Evolutionary conservation across 2,797 vertebrate genomes (phyloP), one percentile per base, ranked within the genome.

Genomic region (Crocodylus rhombifer): DNA sequence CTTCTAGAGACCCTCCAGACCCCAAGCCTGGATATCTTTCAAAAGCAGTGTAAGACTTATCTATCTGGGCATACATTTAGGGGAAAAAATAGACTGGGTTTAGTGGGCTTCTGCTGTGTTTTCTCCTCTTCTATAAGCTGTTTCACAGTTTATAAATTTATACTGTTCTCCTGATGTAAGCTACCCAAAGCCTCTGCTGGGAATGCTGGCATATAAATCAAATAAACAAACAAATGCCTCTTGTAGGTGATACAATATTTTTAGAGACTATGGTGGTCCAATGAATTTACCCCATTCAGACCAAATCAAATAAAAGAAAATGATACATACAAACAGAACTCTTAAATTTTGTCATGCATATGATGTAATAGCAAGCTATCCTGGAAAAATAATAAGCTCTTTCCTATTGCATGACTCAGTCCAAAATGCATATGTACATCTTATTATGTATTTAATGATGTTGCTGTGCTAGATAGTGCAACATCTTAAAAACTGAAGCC

Each of bases 381-480:
- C 71, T 69, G 42, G 42, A 51, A 80, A 80, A 77, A 79, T 28
- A 84, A 83, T 26, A 51, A 58, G 64, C 26, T 18, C 74, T 80
- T 67, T 21, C 71, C 63, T 75, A 75, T 64, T 90, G 89, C 13
- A 94, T 77, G 1, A 86, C 85, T 95, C 89, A 90, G 90, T 94
- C 74, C 86, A 92, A 91, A 88, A 92, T 78, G 74, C 56, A 16
- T 60, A 9, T n/a, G 60, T 51, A 82, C 77, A 86, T 91, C 81
- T 84, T 88, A 90, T 65, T 90, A 77, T 74, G 84, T 90, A 95
- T 93, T 88, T 86, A 94, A 79, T 82, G 84, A 55, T 5, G 64
- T 82, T 93, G 36, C 84, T 93, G 94, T 89, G 89, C 91, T 86
- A 95, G 30, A 84, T 2, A 0, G 81, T 1, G 11, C 83, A 92